Base-by-base conservation (phyloP, 1,140 invertebrate species). In the Euura lappo region DNA sequence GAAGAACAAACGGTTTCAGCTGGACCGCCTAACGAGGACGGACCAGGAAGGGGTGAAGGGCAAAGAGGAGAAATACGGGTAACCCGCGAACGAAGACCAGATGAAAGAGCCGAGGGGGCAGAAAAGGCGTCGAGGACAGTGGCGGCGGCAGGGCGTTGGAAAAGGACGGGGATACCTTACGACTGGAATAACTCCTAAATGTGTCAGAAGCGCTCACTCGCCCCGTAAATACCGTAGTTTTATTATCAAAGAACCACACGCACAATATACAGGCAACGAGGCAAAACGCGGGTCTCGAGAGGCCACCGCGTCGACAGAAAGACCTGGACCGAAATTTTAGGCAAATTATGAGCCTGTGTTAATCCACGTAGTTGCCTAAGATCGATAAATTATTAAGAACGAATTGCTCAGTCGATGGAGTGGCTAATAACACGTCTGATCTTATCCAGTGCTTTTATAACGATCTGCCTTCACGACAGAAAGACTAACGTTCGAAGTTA, bases 151-250 rank as follows among this genome's bases (percentile, higher is more conserved):
- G 10, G 44, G 44, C 66, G 66, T 68, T n/a, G 51, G 51, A 60
- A 60, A n/a, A n/a, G 51, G 51, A 60, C 51, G 10, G 13, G 28
- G 13, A n/a, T 60, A 8, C 13, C 51, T 60, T 68, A 44, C 66
- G 66, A 68, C 44, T 8, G 66, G 66, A 68, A 68, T 68, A 68
- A 68, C 66, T 68, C 44, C 66, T 68, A 68, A 68, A 68, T 68
- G 66, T 68, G 66, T 68, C 66, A 68, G 66, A 10, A 42, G 66
- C 66, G 66, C 44, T 68, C 66, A 68, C 66, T 68, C 66, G 66
- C 28, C 66, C 66, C 66, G 66, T 68, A 68, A 68, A 68, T 68
- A 68, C 66, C 28, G 42, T 28, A 11, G 66, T 44, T 68, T 68
- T 68, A 68, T 68, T 68, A n/a, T 68, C 11, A 68, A 68, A 68